Evolutionary conservation across 1,140 invertebrate species (phyloP), one percentile per base, ranked within the genome.

Genomic region (Tetragnatha versicolor): DNA sequence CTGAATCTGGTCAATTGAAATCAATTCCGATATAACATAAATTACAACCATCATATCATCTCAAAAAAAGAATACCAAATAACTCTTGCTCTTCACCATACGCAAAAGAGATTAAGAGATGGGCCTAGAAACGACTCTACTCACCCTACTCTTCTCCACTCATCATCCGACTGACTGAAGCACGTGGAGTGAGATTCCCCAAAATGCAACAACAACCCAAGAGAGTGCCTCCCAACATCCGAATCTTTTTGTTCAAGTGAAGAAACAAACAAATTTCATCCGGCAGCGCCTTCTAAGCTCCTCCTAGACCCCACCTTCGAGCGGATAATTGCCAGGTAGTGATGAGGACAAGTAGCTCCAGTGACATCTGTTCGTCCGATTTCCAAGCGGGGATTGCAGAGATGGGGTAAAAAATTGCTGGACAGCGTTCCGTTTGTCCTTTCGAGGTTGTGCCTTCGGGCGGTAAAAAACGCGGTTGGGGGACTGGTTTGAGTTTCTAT

Each of bases 221-320:
- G 70, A 58, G 70, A 61, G 70, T 73, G 70, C 49, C 70, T 60
- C 27, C 14, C 14, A 27, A 61, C 39, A 47, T 73, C n/a, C 60
- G 55, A 47, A 73, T 73, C 39, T 73, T 45, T 61, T 61, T 73
- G 53, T 33, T 25, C 53, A 53, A 39, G 53, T 14, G 27, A 47
- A 22, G 55, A 73, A 73, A 73, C 61, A 42, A 73, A 73, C 70
- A 73, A 73, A 73, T 49, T 73, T 42, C 55, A 37, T 33, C 27
- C 37, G 3, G 37, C 22, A 47, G 53, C 29, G 70, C 55, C 20
- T 27, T 33, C 27, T 53, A 22, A 33, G 55, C 70, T 73, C 70
- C 70, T 61, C 70, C 70, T 73, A 45, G 47, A 61, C 55, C 70
- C 70, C 70, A 60, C 70, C 70, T 61, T 29, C 39, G 27, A n/a